These are phyloP conservation scores for Thyatira batis DNA, from an alignment of 2,888 invertebrate species.

Conservation along the genomic window DNA sequence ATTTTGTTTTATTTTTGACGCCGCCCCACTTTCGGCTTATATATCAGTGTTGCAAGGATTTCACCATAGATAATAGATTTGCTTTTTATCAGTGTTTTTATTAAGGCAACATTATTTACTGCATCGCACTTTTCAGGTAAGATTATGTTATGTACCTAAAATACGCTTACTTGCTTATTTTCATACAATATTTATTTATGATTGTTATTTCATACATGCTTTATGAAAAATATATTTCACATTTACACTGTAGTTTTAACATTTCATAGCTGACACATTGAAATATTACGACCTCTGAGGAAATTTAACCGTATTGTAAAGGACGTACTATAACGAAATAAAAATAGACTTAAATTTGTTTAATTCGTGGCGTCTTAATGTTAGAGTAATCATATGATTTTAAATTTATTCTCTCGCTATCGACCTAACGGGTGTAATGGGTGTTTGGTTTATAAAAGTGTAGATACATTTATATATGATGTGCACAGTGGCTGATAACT, in stretches of 20 bases:
- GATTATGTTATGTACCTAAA: constrained; percentile 43
- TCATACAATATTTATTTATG: constrained; percentile 15
- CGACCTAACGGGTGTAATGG: not conserved
- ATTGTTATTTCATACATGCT: constrained; percentile 73
- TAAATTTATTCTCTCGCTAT: not conserved
- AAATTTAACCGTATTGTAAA: not conserved
- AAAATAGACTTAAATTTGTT: constrained; percentile 13
- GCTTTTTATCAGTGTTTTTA: constrained; percentile 50
- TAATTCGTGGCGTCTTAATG: not conserved
- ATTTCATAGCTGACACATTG: not conserved
- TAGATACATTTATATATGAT: constrained; percentile 1
- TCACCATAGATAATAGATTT: constrained; percentile 46
- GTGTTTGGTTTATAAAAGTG: not conserved
- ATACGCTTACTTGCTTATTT: constrained; percentile 42
- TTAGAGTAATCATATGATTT: not conserved
- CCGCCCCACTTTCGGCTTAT: constrained; percentile 36
- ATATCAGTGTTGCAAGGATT: constrained; percentile 57
- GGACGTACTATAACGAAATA: not conserved
- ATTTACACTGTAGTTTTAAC: not conserved
- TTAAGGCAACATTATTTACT: constrained; percentile 46
- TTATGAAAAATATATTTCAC: constrained; percentile 18
- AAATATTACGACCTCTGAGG: not conserved
- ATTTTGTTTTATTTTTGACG: constrained; percentile 76
- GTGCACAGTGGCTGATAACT: constrained; percentile 63
- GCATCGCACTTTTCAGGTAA: constrained; percentile 55